Evolutionary conservation across 2,888 invertebrate genomes (phyloP), one percentile per base, ranked within the genome.

Genomic region (Tridacna gigas): DNA sequence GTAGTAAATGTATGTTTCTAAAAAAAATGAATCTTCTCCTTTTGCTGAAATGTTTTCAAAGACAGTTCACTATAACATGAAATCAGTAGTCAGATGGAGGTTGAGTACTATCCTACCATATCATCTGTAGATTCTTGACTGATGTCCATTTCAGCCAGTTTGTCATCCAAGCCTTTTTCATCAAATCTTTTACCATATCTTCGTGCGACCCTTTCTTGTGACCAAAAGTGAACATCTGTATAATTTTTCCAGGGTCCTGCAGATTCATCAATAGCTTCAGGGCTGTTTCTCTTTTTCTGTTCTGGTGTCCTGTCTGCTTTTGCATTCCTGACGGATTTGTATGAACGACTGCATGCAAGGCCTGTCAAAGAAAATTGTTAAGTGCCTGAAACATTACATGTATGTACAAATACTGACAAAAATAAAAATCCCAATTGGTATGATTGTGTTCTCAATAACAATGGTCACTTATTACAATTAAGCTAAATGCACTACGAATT

Each of bases 121-220:
- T 84, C 79, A 83, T 80, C 86, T 0, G 28, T 3, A 22, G 61
- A 45, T 78, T 86, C 75, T 74, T 80, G 90, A 78, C 65, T 74
- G 69, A 86, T 51, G n/a, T 89, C 77, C 83, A 88, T 86, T 11
- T 86, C 74, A 7, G 86, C 73, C 22, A 90, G 81, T 25, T 90
- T 67, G n/a, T 80, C 56, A 25, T 60, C 82, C 0, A 86, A 73
- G 66, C 65, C 63, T 18, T 80, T 60, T 51, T 77, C 76, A 61
- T 86, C 80, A 65, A 75, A 75, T 61, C 18, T 47, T 25, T 63
- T n/a, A 45, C 67, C 56, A 25, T 67, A 45, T 22, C 56, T 66
- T 45, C 74, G 45, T 47, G 63, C 66, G 12, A 51, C 47, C 26
- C 66, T 51, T 22, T 75, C 75, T 22, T n/a, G 25, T 13, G 74